Conservation (phyloP, 2,888 invertebrate species). For the Argyresthia goedartella region DNA sequence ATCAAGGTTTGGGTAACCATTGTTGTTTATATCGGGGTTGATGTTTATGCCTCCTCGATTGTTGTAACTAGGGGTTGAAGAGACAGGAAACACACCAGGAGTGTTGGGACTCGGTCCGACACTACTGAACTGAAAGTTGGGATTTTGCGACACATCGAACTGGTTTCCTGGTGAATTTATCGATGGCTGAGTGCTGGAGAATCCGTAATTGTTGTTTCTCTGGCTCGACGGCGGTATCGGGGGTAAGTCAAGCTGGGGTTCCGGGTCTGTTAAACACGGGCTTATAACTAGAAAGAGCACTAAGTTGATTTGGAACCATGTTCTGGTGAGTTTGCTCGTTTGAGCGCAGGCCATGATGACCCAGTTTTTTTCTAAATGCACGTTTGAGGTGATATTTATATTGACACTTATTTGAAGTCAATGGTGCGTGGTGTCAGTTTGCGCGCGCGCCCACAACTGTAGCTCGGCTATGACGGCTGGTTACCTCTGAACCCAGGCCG, state of each 20-base stretch:
- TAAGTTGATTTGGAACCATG: slow-evolving; percentile 32
- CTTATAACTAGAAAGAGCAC: slow-evolving; percentile 20
- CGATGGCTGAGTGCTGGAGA: slow-evolving; percentile 41
- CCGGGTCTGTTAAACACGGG: slow-evolving; percentile 24
- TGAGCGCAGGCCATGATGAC: slow-evolving; percentile 43
- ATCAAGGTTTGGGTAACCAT: slow-evolving; percentile 49
- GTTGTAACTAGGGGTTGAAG: slow-evolving; percentile 38
- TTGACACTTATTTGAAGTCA: slow-evolving; percentile 16
- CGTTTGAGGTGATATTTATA: too few species aligned
- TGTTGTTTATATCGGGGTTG: slow-evolving; percentile 59
- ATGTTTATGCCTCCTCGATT: slow-evolving; percentile 33
- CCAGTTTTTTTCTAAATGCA: slow-evolving; percentile 15
- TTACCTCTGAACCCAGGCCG: slow-evolving; percentile 45
- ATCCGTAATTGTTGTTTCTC: slow-evolving; percentile 41
- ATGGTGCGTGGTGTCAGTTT: slow-evolving; percentile 53
- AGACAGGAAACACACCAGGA: slow-evolving; percentile 41
- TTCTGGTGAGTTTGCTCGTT: slow-evolving; percentile 27
- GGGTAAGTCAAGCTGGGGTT: slow-evolving; percentile 68
- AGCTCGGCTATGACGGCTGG: slow-evolving; percentile 12
- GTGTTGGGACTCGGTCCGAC: slow-evolving; percentile 33
- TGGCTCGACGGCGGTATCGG: slow-evolving; percentile 53
- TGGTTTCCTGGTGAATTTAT: slow-evolving; percentile 55
- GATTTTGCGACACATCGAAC: slow-evolving; percentile 31
- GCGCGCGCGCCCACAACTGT: slow-evolving; percentile 53
- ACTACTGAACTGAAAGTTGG: slow-evolving; percentile 44